Evolutionary conservation across 2,888 invertebrate genomes (phyloP).

Genomic region (Lomographa bimaculata): DNA sequence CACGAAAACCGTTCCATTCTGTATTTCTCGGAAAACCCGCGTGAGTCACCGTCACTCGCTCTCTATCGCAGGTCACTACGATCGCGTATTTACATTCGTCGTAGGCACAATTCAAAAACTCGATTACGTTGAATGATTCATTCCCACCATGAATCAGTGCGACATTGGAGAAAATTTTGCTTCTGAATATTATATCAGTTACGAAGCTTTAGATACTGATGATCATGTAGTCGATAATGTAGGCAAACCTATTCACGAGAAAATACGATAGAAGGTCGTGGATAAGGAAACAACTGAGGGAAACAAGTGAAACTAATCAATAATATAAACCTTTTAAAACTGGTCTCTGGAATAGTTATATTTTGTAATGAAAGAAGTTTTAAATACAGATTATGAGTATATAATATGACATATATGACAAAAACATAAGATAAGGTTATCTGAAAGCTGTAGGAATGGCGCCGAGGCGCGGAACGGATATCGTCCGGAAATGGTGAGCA

Average conservation of each 20-base stretch:
- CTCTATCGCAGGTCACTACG: constrained; percentile 76
- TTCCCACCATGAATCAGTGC: constrained; percentile 72
- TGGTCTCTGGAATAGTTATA: constrained; percentile 1
- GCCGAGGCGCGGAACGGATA: constrained; percentile 69
- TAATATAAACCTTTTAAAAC: constrained; percentile 26
- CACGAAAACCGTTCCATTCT: constrained; percentile 72
- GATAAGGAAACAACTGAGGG: constrained; percentile 45
- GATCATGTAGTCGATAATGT: constrained; percentile 12
- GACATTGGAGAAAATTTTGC: constrained; percentile 62
- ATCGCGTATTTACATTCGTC: constrained; percentile 76
- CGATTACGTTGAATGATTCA: constrained; percentile 80
- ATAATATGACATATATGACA: too few species aligned
- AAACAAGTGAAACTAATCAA: constrained; percentile 55
- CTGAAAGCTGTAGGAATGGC: constrained; percentile 56
- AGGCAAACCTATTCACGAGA: constrained; percentile 31
- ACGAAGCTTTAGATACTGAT: constrained; percentile 9
- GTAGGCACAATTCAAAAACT: constrained; percentile 80
- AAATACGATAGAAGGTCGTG: constrained; percentile 38
- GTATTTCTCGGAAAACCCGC: constrained; percentile 80
- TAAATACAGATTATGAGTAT: too few species aligned
- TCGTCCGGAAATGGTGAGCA: constrained; percentile 81
- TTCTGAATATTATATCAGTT: constrained; percentile 31
- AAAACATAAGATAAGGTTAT: constrained; percentile 50
- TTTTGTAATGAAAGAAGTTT: too few species aligned
- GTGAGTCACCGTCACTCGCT: constrained; percentile 71